These are phyloP conservation scores for Halocynthia roretzi DNA, from an alignment of 23 tunicate genomes.

Conservation along the genomic window DNA sequence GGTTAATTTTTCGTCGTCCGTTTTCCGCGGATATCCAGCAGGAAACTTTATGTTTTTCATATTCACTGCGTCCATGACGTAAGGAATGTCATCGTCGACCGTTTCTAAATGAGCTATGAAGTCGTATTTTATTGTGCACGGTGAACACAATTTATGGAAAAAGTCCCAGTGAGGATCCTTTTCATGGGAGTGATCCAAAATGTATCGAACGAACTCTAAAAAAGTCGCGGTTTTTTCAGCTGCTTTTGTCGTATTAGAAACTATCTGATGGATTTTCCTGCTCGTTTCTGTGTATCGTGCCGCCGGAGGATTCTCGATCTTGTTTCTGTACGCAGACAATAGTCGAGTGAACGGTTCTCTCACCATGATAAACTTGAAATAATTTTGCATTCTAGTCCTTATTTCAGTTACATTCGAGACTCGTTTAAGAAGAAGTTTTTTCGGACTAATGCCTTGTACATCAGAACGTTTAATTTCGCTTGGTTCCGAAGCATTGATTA, in stretches of 20 bases:
- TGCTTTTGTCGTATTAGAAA: not conserved
- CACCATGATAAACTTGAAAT: slow-evolving; percentile 15
- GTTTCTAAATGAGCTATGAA: slow-evolving; percentile 18
- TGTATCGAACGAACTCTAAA: not conserved
- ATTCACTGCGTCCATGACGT: not conserved
- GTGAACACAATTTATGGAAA: slow-evolving; percentile 8
- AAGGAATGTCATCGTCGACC: slow-evolving; percentile 2
- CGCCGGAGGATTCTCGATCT: not conserved
- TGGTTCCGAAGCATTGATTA: not conserved
- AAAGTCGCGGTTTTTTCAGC: not conserved
- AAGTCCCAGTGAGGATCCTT: slow-evolving; percentile 5
- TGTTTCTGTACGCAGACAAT: slow-evolving; percentile 13
- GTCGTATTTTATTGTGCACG: slow-evolving; percentile 20
- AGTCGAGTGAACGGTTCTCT: slow-evolving; percentile 16
- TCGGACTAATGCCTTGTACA: not conserved
- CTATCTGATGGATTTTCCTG: not conserved
- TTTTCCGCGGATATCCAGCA: not conserved
- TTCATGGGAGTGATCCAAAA: not conserved
- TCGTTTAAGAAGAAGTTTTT: not conserved
- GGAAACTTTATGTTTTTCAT: slow-evolving; percentile 6
- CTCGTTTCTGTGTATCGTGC: not conserved
- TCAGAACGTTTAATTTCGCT: not conserved
- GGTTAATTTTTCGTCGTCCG: not conserved
- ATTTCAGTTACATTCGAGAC: not conserved
- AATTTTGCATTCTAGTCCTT: not conserved